Percentiles rank a stretch among this genome's conserved stretches.
Conservation (phyloP, 2,888 invertebrate species). For the Ceratothoa steindachneri region DNA sequence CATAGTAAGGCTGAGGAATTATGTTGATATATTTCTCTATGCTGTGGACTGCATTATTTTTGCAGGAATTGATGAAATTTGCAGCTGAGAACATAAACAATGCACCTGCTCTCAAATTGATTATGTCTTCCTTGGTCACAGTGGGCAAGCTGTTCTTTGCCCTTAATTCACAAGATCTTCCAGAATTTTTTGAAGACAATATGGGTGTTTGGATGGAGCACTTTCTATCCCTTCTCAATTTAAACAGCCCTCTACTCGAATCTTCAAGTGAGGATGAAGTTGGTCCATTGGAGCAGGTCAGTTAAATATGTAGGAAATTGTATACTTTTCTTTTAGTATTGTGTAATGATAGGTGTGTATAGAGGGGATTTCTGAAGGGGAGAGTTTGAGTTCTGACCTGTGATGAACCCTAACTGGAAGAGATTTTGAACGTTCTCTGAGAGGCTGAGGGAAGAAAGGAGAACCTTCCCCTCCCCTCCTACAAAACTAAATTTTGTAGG, state of each 20-base stretch:
- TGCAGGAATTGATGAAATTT: constrained; percentile 53
- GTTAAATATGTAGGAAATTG: not conserved
- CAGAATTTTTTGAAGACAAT: constrained; percentile 98
- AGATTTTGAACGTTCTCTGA: too few species aligned
- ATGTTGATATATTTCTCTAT: too few species aligned
- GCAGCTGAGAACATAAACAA: constrained; percentile 73
- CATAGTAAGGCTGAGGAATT: too few species aligned
- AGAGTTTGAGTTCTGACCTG: too few species aligned
- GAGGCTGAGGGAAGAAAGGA: too few species aligned
- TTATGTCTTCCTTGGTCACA: constrained; percentile 81
- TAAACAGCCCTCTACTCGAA: constrained; percentile 71
- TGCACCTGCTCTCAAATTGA: constrained; percentile 72
- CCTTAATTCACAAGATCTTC: constrained; percentile 86
- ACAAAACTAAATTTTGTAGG: too few species aligned
- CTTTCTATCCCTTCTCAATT: constrained; percentile 73
- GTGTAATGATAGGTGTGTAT: too few species aligned
- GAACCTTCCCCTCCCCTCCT: too few species aligned
- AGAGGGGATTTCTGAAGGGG: too few species aligned
- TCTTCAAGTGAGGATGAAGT: constrained; percentile 54
- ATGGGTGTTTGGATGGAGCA: constrained; percentile 92
- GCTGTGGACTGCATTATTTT: too few species aligned
- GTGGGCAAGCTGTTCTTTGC: constrained; percentile 95
- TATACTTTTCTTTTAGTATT: too few species aligned
- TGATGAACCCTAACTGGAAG: too few species aligned
- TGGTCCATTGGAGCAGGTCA: constrained; percentile 40